phyloP scores from a whole-genome alignment of 2,113 vertebrate genomes.

The Tupaia tana region DNA sequence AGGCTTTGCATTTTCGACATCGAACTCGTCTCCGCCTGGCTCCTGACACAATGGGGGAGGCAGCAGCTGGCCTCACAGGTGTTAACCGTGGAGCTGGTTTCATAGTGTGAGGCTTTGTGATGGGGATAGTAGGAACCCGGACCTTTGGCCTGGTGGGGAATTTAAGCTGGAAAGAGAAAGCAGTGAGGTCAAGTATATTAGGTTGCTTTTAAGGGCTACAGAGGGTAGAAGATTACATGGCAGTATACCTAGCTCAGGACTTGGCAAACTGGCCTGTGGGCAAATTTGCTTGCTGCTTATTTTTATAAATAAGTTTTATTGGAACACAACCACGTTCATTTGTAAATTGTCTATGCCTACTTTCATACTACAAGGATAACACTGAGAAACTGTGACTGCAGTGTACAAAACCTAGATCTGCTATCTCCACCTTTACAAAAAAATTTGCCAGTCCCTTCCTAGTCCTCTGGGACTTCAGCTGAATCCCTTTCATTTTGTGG shows the following conservation, averaged over 20 bases:
- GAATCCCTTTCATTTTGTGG: neutral
- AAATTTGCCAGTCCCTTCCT: neutral
- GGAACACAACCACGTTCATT: neutral
- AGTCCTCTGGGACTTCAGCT: neutral
- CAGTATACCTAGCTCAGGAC: neutral
- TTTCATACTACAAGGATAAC: neutral
- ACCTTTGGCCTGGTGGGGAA: slow-evolving; percentile 88
- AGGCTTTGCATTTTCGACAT: slow-evolving; percentile 95
- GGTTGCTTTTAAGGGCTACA: neutral
- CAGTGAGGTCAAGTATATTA: slow-evolving; percentile 36
- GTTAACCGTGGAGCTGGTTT: slow-evolving; percentile 90
- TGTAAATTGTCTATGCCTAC: neutral
- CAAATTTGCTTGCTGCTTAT: neutral
- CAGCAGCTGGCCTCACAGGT: slow-evolving; percentile 86
- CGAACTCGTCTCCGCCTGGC: slow-evolving; percentile 93
- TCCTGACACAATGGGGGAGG: slow-evolving; percentile 91
- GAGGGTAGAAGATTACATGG: neutral
- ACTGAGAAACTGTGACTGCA: neutral
- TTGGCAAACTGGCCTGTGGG: neutral
- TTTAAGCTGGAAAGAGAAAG: slow-evolving; percentile 84
- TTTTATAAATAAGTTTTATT: slow-evolving; percentile 43
- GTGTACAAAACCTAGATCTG: neutral
- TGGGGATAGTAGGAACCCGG: slow-evolving; percentile 89
- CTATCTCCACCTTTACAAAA: neutral
- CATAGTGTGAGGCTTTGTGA: slow-evolving; percentile 91